phyloP scores from a whole-genome alignment of 92 coral and sea anemone species.

The Siderastrea radians region DNA sequence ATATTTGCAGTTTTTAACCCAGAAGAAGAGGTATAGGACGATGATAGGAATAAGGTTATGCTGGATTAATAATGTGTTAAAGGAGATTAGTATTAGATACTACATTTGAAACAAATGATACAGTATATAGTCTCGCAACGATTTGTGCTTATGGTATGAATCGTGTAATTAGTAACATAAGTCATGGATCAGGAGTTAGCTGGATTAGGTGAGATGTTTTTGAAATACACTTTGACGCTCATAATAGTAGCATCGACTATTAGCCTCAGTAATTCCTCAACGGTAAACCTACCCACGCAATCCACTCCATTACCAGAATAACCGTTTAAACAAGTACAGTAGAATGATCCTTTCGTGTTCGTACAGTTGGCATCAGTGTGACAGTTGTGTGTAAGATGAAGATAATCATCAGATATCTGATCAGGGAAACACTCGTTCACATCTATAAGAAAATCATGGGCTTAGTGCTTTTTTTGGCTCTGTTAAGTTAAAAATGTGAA shows the following conservation, averaged over 20 bases:
- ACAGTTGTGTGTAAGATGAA: constrained; percentile 72
- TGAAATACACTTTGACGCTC: too few relatives aligned
- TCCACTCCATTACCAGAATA: too few relatives aligned
- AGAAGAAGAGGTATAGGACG: not conserved
- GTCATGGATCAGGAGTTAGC: constrained; percentile 30
- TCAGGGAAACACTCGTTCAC: not conserved
- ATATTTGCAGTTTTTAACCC: too few relatives aligned
- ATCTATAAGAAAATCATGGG: not conserved
- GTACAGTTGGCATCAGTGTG: not conserved
- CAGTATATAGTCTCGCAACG: not conserved
- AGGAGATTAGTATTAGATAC: not conserved
- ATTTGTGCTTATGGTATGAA: too few relatives aligned
- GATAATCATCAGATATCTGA: not conserved
- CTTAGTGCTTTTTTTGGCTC: too few relatives aligned
- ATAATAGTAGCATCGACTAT: not conserved
- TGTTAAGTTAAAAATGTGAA: too few relatives aligned
- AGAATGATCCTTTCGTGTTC: too few relatives aligned
- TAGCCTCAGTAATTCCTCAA: constrained; percentile 57
- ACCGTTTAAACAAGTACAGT: too few relatives aligned
- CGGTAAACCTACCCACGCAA: constrained; percentile 55
- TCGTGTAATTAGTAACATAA: not conserved
- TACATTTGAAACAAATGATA: not conserved
- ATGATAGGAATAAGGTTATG: not conserved
- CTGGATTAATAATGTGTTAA: not conserved
- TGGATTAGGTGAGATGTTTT: not conserved